phyloP scores from a whole-genome alignment of 2,888 invertebrate species.

The Tenthredo livida region DNA sequence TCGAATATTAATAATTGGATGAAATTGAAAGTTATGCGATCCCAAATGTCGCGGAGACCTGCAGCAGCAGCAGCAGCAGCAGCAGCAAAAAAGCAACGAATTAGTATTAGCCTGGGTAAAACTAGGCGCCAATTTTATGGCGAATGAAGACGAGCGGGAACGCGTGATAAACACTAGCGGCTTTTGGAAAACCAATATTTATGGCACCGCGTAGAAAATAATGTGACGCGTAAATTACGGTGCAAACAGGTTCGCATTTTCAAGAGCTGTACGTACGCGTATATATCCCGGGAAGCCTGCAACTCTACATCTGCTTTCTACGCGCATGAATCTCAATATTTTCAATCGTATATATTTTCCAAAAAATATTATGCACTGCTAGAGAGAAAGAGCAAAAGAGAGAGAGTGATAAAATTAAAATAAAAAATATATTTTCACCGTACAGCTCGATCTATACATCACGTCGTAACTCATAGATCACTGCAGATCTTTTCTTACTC shows the following conservation, averaged over 20 bases:
- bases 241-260: slow-evolving; percentile 59
- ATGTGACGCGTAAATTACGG: slow-evolving; percentile 61
- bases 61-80: too few relatives aligned
- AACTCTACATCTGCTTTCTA: slow-evolving; percentile 61
- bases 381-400: neutral
- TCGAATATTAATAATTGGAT: slow-evolving; percentile 1
- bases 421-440: neutral
- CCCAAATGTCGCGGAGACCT: neutral
- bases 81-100: neutral
- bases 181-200: slow-evolving; percentile 63
- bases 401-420: neutral
- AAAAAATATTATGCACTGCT: slow-evolving; percentile 17
- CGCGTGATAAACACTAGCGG: slow-evolving; percentile 58
- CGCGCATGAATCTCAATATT: slow-evolving; percentile 50
- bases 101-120: neutral
- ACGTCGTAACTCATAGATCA: neutral
- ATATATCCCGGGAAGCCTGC: slow-evolving; percentile 58
- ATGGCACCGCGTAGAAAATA: slow-evolving; percentile 61
- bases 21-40: slow-evolving; percentile 1
- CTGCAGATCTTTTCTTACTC: neutral
- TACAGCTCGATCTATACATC: neutral
- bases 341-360: slow-evolving; percentile 47
- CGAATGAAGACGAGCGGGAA: slow-evolving; percentile 57
- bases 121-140: slow-evolving; percentile 55
- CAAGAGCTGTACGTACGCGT: slow-evolving; percentile 54